Conservation (phyloP, 1,140 invertebrate species). For the Leptopilina boulardi region DNA sequence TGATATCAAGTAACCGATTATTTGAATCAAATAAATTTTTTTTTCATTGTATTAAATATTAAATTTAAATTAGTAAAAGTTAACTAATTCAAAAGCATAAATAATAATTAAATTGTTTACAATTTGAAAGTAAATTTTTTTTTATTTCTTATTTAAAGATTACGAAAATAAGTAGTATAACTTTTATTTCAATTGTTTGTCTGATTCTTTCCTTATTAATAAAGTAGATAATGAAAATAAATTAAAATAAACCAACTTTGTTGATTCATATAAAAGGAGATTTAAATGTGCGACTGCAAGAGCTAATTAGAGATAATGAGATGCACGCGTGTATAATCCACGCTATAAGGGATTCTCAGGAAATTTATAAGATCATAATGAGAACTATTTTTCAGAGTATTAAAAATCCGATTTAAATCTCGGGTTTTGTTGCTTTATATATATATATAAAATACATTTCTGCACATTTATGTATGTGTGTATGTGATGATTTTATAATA, state of each 20-base stretch:
- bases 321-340: constrained; percentile 37
- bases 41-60: too few species aligned
- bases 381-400: constrained; percentile 21
- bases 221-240: not conserved
- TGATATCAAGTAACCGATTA: too few species aligned
- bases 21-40: too few species aligned
- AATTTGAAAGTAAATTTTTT: too few species aligned
- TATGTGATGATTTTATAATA: constrained; percentile 15
- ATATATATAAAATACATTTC: not conserved
- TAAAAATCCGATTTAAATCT: constrained; percentile 45
- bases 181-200: too few species aligned
- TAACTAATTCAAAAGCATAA: too few species aligned
- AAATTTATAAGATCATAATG: constrained; percentile 15
- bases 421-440: constrained; percentile 31
- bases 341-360: not conserved
- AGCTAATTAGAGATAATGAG: constrained; percentile 45
- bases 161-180: too few species aligned
- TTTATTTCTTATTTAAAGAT: too few species aligned
- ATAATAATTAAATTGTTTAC: too few species aligned
- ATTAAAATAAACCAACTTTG: not conserved
- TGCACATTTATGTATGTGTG: not conserved
- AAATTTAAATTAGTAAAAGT: too few species aligned
- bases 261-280: constrained; percentile 12
- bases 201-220: too few species aligned
- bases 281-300: not conserved